A percentile compares a stretch with the other conserved stretches of the same genome.
Conservation (phyloP, 2,113 vertebrate genomes). For the Tilapia sparmanii region DNA sequence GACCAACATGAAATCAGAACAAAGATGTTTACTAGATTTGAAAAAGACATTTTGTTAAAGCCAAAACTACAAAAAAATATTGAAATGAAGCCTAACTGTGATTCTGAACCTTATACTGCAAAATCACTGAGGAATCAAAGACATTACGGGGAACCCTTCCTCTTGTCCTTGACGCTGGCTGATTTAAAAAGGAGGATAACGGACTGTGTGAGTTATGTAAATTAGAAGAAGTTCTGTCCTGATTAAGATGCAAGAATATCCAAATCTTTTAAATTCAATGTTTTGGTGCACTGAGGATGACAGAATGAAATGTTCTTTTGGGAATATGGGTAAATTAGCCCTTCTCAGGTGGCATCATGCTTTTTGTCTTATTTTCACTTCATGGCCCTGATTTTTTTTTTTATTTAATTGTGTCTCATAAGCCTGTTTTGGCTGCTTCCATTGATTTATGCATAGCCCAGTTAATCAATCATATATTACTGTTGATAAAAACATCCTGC, state of each 20-base stretch:
- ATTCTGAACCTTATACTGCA: neutral
- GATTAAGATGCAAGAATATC: neutral
- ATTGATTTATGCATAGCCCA: neutral
- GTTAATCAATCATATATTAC: neutral
- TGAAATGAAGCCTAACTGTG: neutral
- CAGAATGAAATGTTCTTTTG: neutral
- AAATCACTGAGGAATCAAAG: neutral
- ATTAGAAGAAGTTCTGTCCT: neutral
- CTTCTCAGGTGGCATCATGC: fast-evolving
- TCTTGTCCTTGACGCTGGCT: neutral
- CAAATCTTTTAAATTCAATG: neutral
- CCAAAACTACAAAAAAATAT: neutral
- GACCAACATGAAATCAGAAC: neutral
- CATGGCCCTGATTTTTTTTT: neutral
- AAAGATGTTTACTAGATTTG: neutral
- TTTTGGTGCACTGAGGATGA: neutral
- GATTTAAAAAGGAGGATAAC: neutral
- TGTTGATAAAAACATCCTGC: neutral
- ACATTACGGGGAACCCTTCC: neutral
- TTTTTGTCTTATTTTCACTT: neutral
- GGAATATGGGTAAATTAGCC: neutral
- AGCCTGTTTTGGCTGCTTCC: neutral
- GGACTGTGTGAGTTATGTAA: fast-evolving
- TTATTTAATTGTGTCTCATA: neutral
- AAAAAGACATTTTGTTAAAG: neutral